phyloP scores from a whole-genome alignment of 2,888 invertebrate species.

The Dermolepida albohirtum region DNA sequence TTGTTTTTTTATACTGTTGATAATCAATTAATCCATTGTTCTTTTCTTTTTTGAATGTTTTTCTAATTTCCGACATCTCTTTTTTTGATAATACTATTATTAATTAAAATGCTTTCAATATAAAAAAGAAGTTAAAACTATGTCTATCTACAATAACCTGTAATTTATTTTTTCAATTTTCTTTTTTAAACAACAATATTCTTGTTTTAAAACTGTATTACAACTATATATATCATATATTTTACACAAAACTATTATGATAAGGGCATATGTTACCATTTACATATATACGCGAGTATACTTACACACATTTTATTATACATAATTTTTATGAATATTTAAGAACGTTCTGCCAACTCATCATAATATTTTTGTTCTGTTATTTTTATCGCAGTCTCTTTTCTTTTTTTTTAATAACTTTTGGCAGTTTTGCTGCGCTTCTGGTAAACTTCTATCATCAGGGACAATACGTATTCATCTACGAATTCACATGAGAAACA shows the following conservation, averaged over 20 bases:
- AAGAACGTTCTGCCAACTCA: constrained; percentile 58
- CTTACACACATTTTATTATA: constrained; percentile 2
- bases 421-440: constrained; percentile 36
- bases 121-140: constrained; percentile 64
- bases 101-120: constrained; percentile 48
- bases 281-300: background rate
- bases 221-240: constrained; percentile 42
- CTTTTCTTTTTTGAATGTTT: background rate
- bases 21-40: too few relatives aligned
- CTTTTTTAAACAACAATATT: constrained; percentile 19
- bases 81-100: too few relatives aligned
- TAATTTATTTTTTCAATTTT: constrained; percentile 49
- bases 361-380: constrained; percentile 66
- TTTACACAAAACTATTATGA: constrained; percentile 30
- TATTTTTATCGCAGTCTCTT: constrained; percentile 67
- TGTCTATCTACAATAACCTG: constrained; percentile 63
- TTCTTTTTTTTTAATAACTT: constrained; percentile 45
- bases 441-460: constrained; percentile 19
- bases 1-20: too few relatives aligned
- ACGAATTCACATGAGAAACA: background rate
- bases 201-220: constrained; percentile 46
- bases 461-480: constrained; percentile 42
- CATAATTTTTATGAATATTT: constrained; percentile 58
- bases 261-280: constrained; percentile 2
- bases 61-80: background rate